phyloP scores from a whole-genome alignment of 2,888 invertebrate genomes.

The Carabus problematicus region DNA sequence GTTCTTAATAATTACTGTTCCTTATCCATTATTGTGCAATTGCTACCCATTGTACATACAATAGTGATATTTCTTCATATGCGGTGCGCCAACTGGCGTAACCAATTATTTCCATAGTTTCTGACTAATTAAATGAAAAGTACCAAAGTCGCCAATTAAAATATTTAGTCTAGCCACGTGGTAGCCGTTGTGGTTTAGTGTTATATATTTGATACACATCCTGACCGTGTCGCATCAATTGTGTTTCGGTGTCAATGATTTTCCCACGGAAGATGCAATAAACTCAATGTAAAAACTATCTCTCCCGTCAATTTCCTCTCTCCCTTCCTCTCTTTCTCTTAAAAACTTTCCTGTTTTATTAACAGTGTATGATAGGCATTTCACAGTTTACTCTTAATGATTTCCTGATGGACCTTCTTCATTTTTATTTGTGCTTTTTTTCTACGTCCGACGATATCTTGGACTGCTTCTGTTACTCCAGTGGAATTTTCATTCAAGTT shows the following conservation, averaged over 20 bases:
- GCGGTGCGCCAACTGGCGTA: constrained; percentile 29
- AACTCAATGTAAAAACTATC: background rate
- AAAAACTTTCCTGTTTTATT: constrained; percentile 13
- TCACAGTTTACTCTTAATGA: constrained; percentile 41
- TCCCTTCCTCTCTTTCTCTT: constrained; percentile 28
- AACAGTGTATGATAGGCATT: constrained; percentile 40
- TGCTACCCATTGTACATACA: background rate
- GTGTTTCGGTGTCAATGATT: constrained; percentile 16
- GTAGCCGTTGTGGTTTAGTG: background rate
- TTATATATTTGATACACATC: background rate
- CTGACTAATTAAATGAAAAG: constrained; percentile 36
- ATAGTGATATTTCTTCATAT: constrained; percentile 30
- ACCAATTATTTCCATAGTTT: constrained; percentile 38
- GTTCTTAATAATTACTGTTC: too few species aligned
- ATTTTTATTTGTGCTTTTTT: constrained; percentile 36
- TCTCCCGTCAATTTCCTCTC: constrained; percentile 17
- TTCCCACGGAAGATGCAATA: constrained; percentile 23
- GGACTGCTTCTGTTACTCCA: constrained; percentile 38
- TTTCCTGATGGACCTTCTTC: constrained; percentile 41
- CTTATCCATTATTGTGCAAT: constrained; percentile 12
- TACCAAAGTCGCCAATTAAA: constrained; percentile 28
- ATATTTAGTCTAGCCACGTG: constrained; percentile 25
- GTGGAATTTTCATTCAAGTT: constrained; percentile 34
- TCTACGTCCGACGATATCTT: constrained; percentile 30
- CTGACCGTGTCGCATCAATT: constrained; percentile 5